Evolutionary conservation across 2,888 invertebrate species (phyloP), one percentile per base, ranked within the genome.

Genomic region (Dioctria rufipes): DNA sequence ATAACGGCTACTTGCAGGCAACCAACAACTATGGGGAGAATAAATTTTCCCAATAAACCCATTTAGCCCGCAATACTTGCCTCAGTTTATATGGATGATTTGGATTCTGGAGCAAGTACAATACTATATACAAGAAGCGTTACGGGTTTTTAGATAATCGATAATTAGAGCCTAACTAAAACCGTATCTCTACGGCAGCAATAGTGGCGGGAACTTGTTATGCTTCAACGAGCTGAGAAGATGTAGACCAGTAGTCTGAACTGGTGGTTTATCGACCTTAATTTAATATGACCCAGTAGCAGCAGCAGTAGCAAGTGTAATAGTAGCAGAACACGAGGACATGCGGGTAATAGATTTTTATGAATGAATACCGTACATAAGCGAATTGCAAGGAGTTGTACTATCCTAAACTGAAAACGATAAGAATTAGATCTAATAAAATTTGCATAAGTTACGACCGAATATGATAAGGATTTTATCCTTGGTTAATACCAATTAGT

Each of bases 61-160:
- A 77, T 77, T 77, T 43, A 77, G 49, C 63, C 77, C 77, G 9
- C 51, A 63, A 13, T 63, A 63, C 49, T 77, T 77, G 63, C 49
- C 77, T 46, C 77, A 3, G 61, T 25, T 4, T 61, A 25, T 63
- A 77, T 49, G 63, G 63, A 49, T 63, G 49, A 77, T 77, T 61
- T 39, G 77, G 77, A 11, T 63, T 42, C 49, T 8, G 37, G 4
- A 46, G 9, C 39, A 40, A 39, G 73, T 42, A 46, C 25, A 43
- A 58, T 77, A 61, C 25, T 25, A 25, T 25, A 25, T 25, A 25
- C 25, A 77, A 77, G 25, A 2, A 77, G 54, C 46, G 77, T 77
- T 77, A 63, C 13, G 77, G 25, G 63, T 63, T 77, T 77, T 77
- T 77, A 77, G 77, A 77, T 77, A 77, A 77, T 77, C 77, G 63